Percentiles rank a stretch among this genome's conserved stretches.
These are phyloP conservation scores for Formica aserva DNA, from an alignment of 2,888 invertebrate genomes.

Conservation along the genomic window DNA sequence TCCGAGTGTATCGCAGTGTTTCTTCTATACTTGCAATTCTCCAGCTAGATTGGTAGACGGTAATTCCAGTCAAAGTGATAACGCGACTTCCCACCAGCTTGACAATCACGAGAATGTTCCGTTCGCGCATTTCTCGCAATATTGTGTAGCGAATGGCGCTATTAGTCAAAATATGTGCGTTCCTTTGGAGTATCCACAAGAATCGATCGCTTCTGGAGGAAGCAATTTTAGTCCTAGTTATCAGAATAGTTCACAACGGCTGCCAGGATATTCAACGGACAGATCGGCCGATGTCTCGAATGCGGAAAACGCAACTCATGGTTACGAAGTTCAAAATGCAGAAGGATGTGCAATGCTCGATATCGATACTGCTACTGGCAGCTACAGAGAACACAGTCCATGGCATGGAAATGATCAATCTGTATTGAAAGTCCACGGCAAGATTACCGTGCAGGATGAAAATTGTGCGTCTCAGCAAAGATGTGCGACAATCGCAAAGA, in stretches of 20 bases:
- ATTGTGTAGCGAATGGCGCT: conserved; percentile 63
- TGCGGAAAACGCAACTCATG: conserved; percentile 58
- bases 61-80: conserved; percentile 57
- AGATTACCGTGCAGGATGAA: conserved; percentile 14
- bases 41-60: conserved; percentile 65
- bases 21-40: conserved; percentile 77
- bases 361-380: conserved; percentile 41
- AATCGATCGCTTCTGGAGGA: conserved; percentile 55
- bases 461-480: background rate
- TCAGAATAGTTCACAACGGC: conserved; percentile 61
- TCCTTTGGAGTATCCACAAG: conserved; percentile 65
- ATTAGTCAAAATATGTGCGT: conserved; percentile 69
- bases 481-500: background rate
- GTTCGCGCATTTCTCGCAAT: conserved; percentile 69
- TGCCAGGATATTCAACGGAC: conserved; percentile 61
- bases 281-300: conserved; percentile 67
- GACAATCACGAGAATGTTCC: conserved; percentile 62
- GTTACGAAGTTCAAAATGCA: conserved; percentile 42
- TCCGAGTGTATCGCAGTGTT: conserved; percentile 74
- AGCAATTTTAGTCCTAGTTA: conserved; percentile 59
- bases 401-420: conserved; percentile 61
- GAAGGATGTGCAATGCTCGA: conserved; percentile 55
- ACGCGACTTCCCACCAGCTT: conserved; percentile 63
- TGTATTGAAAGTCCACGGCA: conserved; percentile 62
- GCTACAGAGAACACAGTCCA: conserved; percentile 43